A percentile compares a stretch with the other conserved stretches of the same genome.
Conservation (phyloP, 2,113 vertebrate species). For the Protobothrops flavoviridis region DNA sequence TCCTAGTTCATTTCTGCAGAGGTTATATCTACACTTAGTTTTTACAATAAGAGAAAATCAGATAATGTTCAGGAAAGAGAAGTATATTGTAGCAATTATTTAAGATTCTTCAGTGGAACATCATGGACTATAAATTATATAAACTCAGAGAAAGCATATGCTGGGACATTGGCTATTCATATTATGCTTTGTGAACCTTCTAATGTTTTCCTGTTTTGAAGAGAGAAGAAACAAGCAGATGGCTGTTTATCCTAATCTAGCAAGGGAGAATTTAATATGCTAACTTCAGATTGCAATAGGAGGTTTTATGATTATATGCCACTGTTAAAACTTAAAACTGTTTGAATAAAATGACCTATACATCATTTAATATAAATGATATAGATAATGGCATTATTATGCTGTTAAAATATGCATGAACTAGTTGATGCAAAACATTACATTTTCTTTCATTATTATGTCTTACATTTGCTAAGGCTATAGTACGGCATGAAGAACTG, state of each 20-base stretch:
- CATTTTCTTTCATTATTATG: constrained; percentile 27
- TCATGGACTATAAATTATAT: not conserved
- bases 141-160: not conserved
- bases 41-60: not conserved
- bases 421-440: constrained; percentile 34
- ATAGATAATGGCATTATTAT: constrained; percentile 30
- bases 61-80: not conserved
- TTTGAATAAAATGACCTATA: constrained; percentile 30
- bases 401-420: constrained; percentile 39
- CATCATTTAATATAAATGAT: constrained; percentile 40
- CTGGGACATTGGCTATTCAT: not conserved
- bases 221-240: not conserved
- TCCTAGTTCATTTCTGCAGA: not conserved
- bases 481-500: not conserved
- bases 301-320: constrained; percentile 11
- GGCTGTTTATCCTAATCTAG: not conserved
- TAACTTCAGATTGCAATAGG: not conserved
- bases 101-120: not conserved
- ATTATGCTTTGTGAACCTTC: not conserved
- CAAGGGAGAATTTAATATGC: not conserved
- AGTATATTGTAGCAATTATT: not conserved
- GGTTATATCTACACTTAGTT: not conserved
- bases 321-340: constrained; percentile 26
- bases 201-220: not conserved
- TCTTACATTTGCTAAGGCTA: constrained; percentile 8